These are phyloP conservation scores for Hippocampus barbouri DNA, from an alignment of 2,113 vertebrate genomes.

Conservation along the genomic window DNA sequence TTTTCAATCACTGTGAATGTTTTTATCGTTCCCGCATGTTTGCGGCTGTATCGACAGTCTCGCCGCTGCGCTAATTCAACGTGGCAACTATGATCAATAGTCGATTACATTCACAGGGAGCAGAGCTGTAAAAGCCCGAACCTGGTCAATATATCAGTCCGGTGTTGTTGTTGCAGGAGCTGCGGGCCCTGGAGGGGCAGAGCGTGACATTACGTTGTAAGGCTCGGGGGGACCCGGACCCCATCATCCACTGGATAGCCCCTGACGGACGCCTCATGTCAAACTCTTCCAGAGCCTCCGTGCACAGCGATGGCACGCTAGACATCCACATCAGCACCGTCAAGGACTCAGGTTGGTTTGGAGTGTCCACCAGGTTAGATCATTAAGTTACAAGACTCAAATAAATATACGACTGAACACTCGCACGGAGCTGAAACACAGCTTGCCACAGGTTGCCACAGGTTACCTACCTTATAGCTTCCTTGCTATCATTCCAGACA, in stretches of 20 bases:
- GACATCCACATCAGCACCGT: slow-evolving; percentile 97
- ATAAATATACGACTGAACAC: background rate
- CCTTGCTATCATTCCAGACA: no score
- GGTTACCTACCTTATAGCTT: no score
- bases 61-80: slow-evolving; percentile 21
- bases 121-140: slow-evolving; percentile 3
- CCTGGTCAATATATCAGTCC: slow-evolving; percentile 5
- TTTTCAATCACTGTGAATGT: slow-evolving; percentile 45
- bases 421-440: no score
- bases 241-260: slow-evolving; percentile 96
- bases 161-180: slow-evolving; percentile 66
- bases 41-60: slow-evolving; percentile 27
- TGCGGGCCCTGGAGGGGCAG: slow-evolving; percentile 92
- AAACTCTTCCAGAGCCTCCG: slow-evolving; percentile 84
- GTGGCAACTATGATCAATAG: slow-evolving; percentile 27
- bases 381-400: background rate
- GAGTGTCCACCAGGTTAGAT: background rate
- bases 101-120: slow-evolving; percentile 15
- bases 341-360: slow-evolving; percentile 82
- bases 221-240: slow-evolving; percentile 91
- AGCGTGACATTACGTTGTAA: slow-evolving; percentile 90
- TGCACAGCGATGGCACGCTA: slow-evolving; percentile 89
- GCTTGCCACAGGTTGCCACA: no score
- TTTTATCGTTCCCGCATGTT: slow-evolving; percentile 22
- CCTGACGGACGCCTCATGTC: slow-evolving; percentile 97